Conservation (phyloP, 2,888 invertebrate species). For the Andricus curvator region DNA sequence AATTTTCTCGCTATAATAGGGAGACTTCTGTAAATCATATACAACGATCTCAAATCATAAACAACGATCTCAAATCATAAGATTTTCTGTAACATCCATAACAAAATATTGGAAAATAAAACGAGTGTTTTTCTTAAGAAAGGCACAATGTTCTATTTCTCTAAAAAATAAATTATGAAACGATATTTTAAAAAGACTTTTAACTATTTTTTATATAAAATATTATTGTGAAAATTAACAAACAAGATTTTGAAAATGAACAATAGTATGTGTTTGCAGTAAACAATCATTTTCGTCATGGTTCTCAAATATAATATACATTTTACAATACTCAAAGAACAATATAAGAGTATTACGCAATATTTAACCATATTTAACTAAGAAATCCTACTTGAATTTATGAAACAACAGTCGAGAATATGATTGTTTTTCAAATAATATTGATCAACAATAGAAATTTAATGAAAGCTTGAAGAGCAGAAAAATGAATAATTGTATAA, state of each 20-base stretch:
- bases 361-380: not conserved
- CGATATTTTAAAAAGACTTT: too few relatives aligned
- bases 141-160: too few relatives aligned
- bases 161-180: too few relatives aligned
- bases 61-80: too few relatives aligned
- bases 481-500: too few relatives aligned
- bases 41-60: too few relatives aligned
- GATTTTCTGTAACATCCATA: too few relatives aligned
- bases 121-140: too few relatives aligned
- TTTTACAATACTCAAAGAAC: not conserved
- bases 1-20: too few relatives aligned
- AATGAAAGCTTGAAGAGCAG: constrained; percentile 65
- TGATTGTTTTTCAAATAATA: not conserved
- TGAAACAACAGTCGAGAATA: not conserved
- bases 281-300: not conserved
- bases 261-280: not conserved
- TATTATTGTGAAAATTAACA: not conserved
- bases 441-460: not conserved
- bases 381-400: not conserved
- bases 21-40: too few relatives aligned
- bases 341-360: not conserved
- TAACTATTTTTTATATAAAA: too few relatives aligned
- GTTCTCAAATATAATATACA: not conserved
- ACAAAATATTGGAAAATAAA: too few relatives aligned
- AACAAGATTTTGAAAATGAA: not conserved